Percentiles rank a stretch among this genome's conserved stretches.
phyloP scores from a whole-genome alignment of 2,113 vertebrate genomes.

The Antechinus flavipes region DNA sequence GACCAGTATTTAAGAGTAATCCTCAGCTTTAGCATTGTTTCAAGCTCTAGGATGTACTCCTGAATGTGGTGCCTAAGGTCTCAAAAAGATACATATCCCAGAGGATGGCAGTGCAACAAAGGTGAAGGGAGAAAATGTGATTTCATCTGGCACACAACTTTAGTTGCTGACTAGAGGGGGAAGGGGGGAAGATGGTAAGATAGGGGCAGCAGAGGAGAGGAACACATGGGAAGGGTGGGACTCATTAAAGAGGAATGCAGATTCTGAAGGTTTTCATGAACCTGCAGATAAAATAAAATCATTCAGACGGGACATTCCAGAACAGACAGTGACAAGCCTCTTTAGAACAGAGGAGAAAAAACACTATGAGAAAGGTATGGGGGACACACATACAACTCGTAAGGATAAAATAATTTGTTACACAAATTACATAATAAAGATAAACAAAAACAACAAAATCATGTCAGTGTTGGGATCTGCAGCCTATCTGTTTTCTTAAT shows the following conservation, averaged over 20 bases:
- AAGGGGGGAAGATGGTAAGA: neutral
- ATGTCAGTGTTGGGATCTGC: neutral
- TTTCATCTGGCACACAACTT: neutral
- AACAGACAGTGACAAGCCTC: neutral
- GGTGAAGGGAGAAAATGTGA: neutral
- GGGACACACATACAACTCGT: conserved; percentile 18
- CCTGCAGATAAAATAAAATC: conserved; percentile 1
- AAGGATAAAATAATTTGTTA: neutral
- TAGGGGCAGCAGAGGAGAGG: neutral
- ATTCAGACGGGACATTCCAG: conserved; percentile 21
- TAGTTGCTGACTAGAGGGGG: neutral
- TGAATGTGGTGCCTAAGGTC: neutral
- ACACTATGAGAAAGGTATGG: conserved; percentile 22
- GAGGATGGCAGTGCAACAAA: neutral
- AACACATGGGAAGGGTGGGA: neutral
- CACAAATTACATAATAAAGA: neutral
- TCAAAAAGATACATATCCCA: neutral
- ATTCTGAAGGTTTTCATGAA: conserved; percentile 26
- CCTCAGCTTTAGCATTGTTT: neutral
- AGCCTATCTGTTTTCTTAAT: neutral
- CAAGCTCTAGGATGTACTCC: neutral
- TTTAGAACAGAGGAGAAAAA: neutral
- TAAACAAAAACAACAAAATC: neutral
- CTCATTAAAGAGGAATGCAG: conserved; percentile 8
- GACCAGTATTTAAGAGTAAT: neutral